A percentile compares a stretch with the other conserved stretches of the same genome.
Conservation (phyloP, 2,113 vertebrate species). For the Paradoxurus hermaphroditus region DNA sequence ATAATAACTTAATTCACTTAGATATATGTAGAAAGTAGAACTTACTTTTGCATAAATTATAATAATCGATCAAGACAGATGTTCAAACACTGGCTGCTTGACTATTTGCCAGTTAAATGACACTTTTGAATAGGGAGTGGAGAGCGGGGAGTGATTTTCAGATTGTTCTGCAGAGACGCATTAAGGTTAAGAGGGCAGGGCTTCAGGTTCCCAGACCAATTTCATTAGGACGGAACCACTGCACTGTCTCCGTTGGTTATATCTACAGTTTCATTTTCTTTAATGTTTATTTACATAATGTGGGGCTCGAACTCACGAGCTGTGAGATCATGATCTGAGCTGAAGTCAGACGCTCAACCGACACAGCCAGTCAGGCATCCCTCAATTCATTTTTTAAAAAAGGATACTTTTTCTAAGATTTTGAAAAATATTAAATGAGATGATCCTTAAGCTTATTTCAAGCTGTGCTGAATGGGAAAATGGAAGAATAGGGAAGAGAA, state of each 20-base stretch:
- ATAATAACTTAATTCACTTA: neutral
- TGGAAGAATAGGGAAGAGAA: neutral
- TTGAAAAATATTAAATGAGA: neutral
- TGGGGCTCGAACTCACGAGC: too few species aligned
- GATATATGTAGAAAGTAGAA: neutral
- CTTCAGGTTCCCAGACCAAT: neutral
- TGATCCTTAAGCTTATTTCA: neutral
- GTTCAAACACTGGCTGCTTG: neutral
- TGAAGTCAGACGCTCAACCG: too few species aligned
- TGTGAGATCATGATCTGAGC: too few species aligned
- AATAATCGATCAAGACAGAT: neutral
- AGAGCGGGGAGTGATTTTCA: neutral
- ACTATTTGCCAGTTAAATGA: neutral
- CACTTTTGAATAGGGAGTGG: neutral
- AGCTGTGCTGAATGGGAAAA: neutral
- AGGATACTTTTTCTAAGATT: neutral
- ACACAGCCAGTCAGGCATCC: too few species aligned
- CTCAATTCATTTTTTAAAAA: neutral
- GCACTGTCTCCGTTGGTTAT: neutral
- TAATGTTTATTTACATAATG: too few species aligned
- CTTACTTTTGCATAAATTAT: neutral
- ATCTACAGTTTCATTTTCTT: neutral
- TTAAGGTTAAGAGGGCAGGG: neutral
- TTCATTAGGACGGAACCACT: neutral
- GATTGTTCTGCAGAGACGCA: neutral